phyloP scores from a whole-genome alignment of 2,113 vertebrate genomes.

The Rhinolophus sinicus region DNA sequence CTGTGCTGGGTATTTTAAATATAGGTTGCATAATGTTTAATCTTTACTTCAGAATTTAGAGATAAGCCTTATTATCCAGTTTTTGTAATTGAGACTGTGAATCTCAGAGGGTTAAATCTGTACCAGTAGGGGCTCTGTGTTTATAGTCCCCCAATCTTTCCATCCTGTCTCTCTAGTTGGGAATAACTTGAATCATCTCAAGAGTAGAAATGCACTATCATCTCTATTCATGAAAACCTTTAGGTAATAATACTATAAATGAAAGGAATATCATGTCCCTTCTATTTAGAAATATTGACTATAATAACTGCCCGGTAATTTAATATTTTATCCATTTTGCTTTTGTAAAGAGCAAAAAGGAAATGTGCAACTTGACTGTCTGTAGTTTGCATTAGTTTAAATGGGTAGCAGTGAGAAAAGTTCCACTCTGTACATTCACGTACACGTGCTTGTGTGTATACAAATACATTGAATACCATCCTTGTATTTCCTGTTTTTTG shows the following conservation, averaged over 20 bases:
- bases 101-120: background rate
- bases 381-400: background rate
- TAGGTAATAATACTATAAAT: background rate
- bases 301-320: background rate
- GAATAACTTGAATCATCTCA: background rate
- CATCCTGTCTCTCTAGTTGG: background rate
- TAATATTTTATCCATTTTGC: background rate
- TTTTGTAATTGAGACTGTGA: background rate
- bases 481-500: background rate
- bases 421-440: accelerated
- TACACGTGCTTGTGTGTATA: accelerated
- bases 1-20: background rate
- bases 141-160: background rate
- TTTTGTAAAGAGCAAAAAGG: background rate
- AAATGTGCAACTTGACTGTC: background rate
- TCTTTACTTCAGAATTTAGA: background rate
- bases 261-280: background rate
- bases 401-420: background rate
- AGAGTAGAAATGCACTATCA: background rate
- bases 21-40: background rate
- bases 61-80: background rate
- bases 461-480: background rate
- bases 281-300: background rate
- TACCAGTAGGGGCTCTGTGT: background rate
- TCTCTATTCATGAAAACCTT: background rate